phyloP scores from a whole-genome alignment of 2,888 invertebrate species.

The Unio pictorum region DNA sequence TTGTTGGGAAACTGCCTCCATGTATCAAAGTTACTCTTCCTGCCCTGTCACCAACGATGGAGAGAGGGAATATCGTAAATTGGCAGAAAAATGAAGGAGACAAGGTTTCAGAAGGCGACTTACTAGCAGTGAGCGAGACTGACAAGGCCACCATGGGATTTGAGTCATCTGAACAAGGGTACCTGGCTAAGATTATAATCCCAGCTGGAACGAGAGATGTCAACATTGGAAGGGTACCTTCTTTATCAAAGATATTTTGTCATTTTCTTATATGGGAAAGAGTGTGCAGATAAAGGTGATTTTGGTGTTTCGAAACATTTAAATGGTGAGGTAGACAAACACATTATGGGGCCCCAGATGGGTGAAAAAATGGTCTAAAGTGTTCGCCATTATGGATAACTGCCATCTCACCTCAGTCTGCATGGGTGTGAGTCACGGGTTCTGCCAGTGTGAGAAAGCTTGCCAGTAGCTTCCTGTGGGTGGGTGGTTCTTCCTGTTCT shows the following conservation, averaged over 20 bases:
- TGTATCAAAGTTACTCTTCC: constrained; percentile 78
- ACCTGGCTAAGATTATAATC: constrained; percentile 92
- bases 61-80: constrained; percentile 93
- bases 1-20: constrained; percentile 54
- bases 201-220: constrained; percentile 93
- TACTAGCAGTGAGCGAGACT: constrained; percentile 99
- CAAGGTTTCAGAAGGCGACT: constrained; percentile 95
- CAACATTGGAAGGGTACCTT: constrained; percentile 85
- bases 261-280: too few relatives aligned
- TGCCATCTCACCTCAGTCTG: too few relatives aligned
- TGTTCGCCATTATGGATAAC: too few relatives aligned
- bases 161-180: constrained; percentile 99
- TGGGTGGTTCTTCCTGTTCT: too few relatives aligned
- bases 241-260: not conserved
- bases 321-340: too few relatives aligned
- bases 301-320: too few relatives aligned
- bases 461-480: too few relatives aligned
- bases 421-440: too few relatives aligned
- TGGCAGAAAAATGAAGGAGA: constrained; percentile 88
- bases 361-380: too few relatives aligned
- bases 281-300: too few relatives aligned
- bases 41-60: constrained; percentile 98
- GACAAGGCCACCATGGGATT: constrained; percentile 99
- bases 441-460: too few relatives aligned
- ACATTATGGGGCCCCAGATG: too few relatives aligned